Base-by-base conservation (phyloP, 2,797 vertebrate genomes). In the Anas acuta region DNA sequence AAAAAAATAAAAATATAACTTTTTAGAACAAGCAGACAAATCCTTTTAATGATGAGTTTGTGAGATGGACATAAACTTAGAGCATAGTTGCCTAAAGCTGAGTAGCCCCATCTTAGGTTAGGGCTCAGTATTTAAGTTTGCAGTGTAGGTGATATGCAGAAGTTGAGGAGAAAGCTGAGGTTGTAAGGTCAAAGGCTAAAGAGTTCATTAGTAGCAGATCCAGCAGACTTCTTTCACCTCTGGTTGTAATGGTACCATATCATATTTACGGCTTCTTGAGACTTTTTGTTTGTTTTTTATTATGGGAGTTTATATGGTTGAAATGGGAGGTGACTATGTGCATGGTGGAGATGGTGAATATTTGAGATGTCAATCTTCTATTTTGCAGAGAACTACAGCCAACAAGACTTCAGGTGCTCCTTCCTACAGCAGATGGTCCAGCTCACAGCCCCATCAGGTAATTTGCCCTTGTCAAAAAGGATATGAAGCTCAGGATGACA, bases 351-450 rank as follows among this genome's bases (percentile, higher is more conserved):
- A 19, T 57, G 61, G 87, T 97, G 97, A 96, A 84, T 96, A 93
- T 95, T 94, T 92, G 95, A 95, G 77, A 28, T 96, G 75, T 96
- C 89, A 96, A 88, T 88, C 97, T 98, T 56, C 69, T 79, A 12
- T 81, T 98, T 98, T 98, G 96, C 97, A 98, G 97, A 98, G 98
- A 95, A 54, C 95, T 91, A 93, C 97, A 96, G 96, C 96, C 96
- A 98, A 92, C 95, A 98, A 98, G 98, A 96, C 97, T 73, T 97
- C 97, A 92, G 96, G 97, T 97, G 94, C 79, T 92, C 93, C 97
- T 97, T 98, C 98, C 93, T 98, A 97, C 94, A 98, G 98, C 98
- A 98, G 98, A 98, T 99, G 98, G 98, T 98, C 98, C 95, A 97
- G 97, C 95, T 97, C 98, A 93, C 98, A 98, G 98, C 97, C 97